Base-by-base conservation (phyloP, 2,888 invertebrate genomes). In the Chrysolina americana region DNA sequence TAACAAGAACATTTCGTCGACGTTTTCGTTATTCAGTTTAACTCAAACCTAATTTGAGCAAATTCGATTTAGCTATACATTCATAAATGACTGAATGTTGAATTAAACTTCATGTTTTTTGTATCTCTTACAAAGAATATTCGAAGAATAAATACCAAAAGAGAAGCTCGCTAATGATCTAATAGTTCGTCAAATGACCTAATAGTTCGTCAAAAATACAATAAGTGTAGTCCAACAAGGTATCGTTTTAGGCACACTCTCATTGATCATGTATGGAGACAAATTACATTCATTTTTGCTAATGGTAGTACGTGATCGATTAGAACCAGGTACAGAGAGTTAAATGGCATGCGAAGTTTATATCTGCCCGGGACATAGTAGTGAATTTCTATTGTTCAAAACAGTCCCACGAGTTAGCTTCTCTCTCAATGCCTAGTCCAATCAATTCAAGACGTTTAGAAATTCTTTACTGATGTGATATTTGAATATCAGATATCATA, bases 401-500 rank as follows among this genome's bases (percentile, higher is more conserved):
- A 36, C 36, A 36, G 36, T 36, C 36, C 8, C 36, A 36, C 36
- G 36, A 36, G 36, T 8, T 36, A 36, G 36, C 6, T 36, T 36
- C 8, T 36, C 36, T 36, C 36, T 36, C 48, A 48, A 17, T 48
- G 8, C 17, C 17, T 17, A 17, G 1, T 17, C 9, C 10, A 44
- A 15, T 44, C 6, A 13, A 53, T 19, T 53, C 53, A 19, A 53
- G 15, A 44, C 15, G 44, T 2, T 2, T 44, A 44, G 11, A 15
- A 44, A 21, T 53, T 53, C 10, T 53, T 11, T 10, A 19, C 21
- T 17, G 48, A 21, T 13, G 21, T 21, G 53, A 53, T 53, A 21
- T 23, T 53, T 53, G 53, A 53, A 53, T 53, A 53, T 53, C 53
- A 53, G 53, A 53, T 21, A 53, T 53, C 53, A 11, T 48, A 8